These are phyloP conservation scores for Metellina segmentata DNA, from an alignment of 2,888 invertebrate genomes.

Conservation along the genomic window DNA sequence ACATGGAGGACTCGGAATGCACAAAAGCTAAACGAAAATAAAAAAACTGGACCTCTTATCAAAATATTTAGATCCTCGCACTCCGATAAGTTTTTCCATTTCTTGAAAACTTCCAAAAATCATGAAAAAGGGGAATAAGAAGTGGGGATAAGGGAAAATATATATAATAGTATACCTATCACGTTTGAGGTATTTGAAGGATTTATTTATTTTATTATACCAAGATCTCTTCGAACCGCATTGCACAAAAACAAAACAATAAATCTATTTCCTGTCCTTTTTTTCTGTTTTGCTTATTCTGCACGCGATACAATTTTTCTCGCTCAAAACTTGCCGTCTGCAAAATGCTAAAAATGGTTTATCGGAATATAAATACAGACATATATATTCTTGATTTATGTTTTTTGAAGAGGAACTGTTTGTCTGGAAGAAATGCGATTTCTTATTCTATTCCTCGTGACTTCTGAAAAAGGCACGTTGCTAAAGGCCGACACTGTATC, in stretches of 20 bases:
- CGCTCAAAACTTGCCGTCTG: neutral
- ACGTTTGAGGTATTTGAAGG: conserved; percentile 3
- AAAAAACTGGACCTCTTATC: conserved; percentile 11
- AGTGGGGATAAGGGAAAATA: neutral
- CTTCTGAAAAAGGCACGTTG: neutral
- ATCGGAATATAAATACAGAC: neutral
- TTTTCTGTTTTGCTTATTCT: neutral
- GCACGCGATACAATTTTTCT: neutral
- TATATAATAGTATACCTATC: neutral
- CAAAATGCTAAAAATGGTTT: neutral
- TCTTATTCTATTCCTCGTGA: neutral
- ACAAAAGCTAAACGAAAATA: neutral
- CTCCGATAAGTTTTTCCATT: conserved; percentile 21
- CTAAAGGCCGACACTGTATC: neutral
- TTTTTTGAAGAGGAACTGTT: neutral
- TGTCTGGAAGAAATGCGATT: neutral
- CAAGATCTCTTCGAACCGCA: neutral
- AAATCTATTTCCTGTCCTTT: neutral
- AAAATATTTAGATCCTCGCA: conserved; percentile 23
- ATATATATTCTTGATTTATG: neutral
- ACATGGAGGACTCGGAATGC: neutral
- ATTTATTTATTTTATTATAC: neutral
- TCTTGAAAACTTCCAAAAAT: neutral
- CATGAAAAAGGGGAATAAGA: neutral
- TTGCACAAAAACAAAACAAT: neutral